Percentiles rank a stretch among this genome's conserved stretches.
These are phyloP conservation scores for Eurypyga helias DNA, from an alignment of 2,113 vertebrate genomes.

Conservation along the genomic window DNA sequence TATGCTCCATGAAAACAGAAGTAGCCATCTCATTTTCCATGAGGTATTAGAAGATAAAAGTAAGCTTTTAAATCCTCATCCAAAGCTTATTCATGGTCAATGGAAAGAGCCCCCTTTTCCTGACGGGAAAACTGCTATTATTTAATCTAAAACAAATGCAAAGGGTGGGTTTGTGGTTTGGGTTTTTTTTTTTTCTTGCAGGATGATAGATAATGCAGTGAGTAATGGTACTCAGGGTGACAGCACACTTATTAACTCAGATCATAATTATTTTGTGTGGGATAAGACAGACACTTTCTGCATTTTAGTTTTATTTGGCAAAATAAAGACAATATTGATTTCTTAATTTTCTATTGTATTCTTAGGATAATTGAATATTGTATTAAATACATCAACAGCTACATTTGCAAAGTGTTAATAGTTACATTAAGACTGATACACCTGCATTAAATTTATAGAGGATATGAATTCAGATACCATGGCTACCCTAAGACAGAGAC, in stretches of 20 bases:
- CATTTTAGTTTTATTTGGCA: background rate
- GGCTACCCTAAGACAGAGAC: background rate
- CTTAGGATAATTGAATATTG: background rate
- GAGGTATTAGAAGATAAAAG: background rate
- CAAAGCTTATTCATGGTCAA: background rate
- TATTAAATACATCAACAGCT: background rate
- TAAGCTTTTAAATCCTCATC: background rate
- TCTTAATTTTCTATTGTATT: background rate
- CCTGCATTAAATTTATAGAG: background rate
- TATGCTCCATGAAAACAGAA: background rate
- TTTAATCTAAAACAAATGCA: background rate
- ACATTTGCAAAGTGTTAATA: background rate
- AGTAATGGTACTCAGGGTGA: background rate
- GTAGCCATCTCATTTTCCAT: background rate
- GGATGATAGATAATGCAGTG: background rate
- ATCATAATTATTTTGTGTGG: background rate
- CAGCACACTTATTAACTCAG: background rate
- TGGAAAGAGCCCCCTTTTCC: background rate
- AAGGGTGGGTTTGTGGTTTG: background rate
- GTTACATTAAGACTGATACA: background rate
- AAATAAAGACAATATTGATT: background rate
- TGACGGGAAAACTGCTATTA: background rate
- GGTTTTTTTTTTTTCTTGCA: background rate
- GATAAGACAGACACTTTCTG: background rate
- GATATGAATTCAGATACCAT: background rate